Evolutionary conservation across 2,797 vertebrate species (phyloP).

Genomic region (Cyclura pinguis): DNA sequence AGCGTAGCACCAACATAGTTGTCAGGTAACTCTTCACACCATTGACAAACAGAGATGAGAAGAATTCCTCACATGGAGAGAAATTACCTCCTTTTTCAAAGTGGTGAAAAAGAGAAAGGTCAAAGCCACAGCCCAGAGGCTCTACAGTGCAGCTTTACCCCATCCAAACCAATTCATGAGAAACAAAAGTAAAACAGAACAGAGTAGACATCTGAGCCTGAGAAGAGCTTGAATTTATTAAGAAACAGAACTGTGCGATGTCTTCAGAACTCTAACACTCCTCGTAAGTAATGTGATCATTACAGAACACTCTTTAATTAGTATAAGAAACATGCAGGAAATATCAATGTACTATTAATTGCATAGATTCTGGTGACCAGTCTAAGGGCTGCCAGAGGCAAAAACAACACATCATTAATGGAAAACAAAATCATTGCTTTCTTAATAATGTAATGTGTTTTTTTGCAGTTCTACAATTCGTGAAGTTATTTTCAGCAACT

Average conservation of each 20-base stretch:
- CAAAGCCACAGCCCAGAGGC: too few species aligned
- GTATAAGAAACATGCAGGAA: conserved; percentile 10
- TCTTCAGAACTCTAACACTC: not conserved
- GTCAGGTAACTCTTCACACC: not conserved
- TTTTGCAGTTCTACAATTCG: conserved; percentile 38
- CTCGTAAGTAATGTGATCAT: not conserved
- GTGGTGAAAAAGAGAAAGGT: not conserved
- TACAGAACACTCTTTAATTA: conserved; percentile 23
- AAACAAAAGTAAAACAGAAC: not conserved
- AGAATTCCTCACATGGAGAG: not conserved
- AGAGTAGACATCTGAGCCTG: not conserved
- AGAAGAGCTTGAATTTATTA: conserved; percentile 1
- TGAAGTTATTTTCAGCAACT: conserved; percentile 54
- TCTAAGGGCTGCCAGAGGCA: conserved; percentile 34
- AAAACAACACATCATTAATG: conserved; percentile 40
- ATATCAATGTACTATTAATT: conserved; percentile 43
- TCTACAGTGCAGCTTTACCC: not conserved
- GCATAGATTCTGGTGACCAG: conserved; percentile 37
- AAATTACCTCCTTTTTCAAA: not conserved
- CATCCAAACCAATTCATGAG: not conserved
- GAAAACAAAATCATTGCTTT: conserved; percentile 47
- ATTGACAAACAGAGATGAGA: not conserved
- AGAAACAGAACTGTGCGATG: not conserved
- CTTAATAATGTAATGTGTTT: conserved; percentile 26
- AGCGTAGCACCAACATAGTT: not conserved